These are phyloP conservation scores for Patella vulgata DNA, from an alignment of 1,140 invertebrate species.

Conservation along the genomic window DNA sequence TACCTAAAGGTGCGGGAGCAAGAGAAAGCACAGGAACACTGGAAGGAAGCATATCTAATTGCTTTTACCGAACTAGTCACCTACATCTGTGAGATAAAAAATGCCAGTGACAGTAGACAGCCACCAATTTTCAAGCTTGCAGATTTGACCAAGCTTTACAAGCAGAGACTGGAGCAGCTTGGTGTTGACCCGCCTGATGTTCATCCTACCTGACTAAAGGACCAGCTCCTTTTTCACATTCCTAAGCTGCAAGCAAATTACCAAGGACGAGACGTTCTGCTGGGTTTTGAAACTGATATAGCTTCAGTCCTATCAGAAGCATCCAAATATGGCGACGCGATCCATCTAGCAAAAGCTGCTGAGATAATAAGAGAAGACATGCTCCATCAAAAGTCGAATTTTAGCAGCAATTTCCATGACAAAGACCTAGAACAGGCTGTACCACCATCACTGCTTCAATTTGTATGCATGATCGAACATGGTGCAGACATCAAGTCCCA, in stretches of 20 bases:
- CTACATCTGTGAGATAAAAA: no score
- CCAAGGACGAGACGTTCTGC: slow-evolving; percentile 25
- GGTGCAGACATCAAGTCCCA: slow-evolving; percentile 25
- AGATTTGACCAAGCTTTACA: slow-evolving; percentile 14
- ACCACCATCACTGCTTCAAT: slow-evolving; percentile 32
- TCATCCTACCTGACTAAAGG: no score
- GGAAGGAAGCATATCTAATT: no score
- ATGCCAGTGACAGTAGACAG: background rate
- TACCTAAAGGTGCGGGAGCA: no score
- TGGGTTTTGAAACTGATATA: slow-evolving; percentile 24
- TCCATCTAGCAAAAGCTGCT: slow-evolving; percentile 22
- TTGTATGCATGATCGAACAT: slow-evolving; percentile 26
- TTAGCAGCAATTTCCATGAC: slow-evolving; percentile 17
- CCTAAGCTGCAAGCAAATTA: slow-evolving; percentile 21
- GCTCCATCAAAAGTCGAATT: slow-evolving; percentile 21
- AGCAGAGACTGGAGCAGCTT: slow-evolving; percentile 2
- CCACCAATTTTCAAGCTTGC: slow-evolving; percentile 6
- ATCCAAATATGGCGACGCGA: slow-evolving; percentile 20
- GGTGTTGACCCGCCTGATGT: slow-evolving; percentile 10
- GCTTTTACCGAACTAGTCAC: no score
- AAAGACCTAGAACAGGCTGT: slow-evolving; percentile 19
- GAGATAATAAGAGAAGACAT: slow-evolving; percentile 25
- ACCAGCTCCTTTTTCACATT: slow-evolving; percentile 11
- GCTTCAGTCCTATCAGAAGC: slow-evolving; percentile 9
- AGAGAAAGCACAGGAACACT: no score